These are phyloP conservation scores for Keiferia lycopersicella DNA, from an alignment of 2,888 invertebrate species.

Conservation along the genomic window DNA sequence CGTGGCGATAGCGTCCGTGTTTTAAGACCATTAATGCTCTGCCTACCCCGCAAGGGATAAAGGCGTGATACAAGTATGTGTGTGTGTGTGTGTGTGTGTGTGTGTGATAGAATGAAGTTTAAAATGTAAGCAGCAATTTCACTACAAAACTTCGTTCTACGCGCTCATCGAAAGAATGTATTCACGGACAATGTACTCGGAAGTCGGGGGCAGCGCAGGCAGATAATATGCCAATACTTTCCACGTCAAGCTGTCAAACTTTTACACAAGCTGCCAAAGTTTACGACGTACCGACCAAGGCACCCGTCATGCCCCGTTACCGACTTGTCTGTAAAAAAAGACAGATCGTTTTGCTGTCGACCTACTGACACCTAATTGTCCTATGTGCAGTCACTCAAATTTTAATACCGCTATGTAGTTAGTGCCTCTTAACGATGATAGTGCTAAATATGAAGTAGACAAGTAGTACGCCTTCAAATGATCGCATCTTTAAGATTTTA, in stretches of 20 bases:
- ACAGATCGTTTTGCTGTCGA: slow-evolving; percentile 55
- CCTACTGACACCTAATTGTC: slow-evolving; percentile 74
- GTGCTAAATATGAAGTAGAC: not conserved
- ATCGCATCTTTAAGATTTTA: no score
- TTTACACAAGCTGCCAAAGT: slow-evolving; percentile 36
- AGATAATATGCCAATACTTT: not conserved
- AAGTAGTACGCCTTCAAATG: not conserved
- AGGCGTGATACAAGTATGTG: no score
- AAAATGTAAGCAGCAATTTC: no score
- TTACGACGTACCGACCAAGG: slow-evolving; percentile 38
- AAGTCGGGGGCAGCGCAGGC: not conserved
- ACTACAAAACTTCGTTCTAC: no score
- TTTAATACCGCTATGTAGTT: slow-evolving; percentile 63
- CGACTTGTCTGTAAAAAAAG: slow-evolving; percentile 54
- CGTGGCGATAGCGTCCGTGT: not conserved
- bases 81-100: no score
- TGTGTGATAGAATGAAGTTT: no score
- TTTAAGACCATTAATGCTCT: no score
- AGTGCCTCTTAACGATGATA: not conserved
- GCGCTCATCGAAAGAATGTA: no score
- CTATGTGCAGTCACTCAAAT: slow-evolving; percentile 44
- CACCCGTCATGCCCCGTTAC: slow-evolving; percentile 67
- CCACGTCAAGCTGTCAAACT: not conserved
- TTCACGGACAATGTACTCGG: not conserved
- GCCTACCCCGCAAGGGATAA: no score